Evolutionary conservation across 2,113 vertebrate species (phyloP), one percentile per base, ranked within the genome.

Genomic region (Manacus vitellinus): DNA sequence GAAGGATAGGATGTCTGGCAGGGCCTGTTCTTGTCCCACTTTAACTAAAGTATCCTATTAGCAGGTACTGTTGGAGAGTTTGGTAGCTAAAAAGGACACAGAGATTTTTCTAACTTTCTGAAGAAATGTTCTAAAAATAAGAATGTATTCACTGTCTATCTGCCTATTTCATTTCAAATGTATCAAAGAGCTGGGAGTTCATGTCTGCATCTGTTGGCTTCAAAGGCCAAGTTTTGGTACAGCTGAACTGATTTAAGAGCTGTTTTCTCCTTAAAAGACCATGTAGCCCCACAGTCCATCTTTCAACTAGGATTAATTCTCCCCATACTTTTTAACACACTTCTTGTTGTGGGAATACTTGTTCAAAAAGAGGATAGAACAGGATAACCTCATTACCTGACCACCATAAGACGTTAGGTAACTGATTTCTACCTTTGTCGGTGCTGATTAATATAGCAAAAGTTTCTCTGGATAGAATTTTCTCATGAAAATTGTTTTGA

Each of bases 81-180:
- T 56, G 59, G 44, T 52, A 89, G 78, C 87, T 89, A 31, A 68
- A 95, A 95, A 76, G 56, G 31, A 79, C 44, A n/a, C 6, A 65
- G 43, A 35, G n/a, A 62, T 73, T 92, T 90, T 92, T 91, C 84
- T 63, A 81, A 87, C 70, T 92, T 96, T 61, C 62, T 68, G 62
- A 92, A 85, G 66, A 85, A 94, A 52, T 10, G 15, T 75, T 89
- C 91, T 92, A 85, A 95, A 91, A 94, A 74, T 78, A 78, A 81
- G 56, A 68, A 72, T 12, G 24, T 47, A 81, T 89, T 96, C 76
- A 81, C 47, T 65, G 33, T 43, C 76, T 89, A 43, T 94, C 73
- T 92, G 65, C 27, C 86, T 80, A 6, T 92, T 88, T 70, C 3
- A 89, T 89, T 94, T 89, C 65, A 86, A 96, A 94, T 67, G 23